Conservation (phyloP, 2,888 invertebrate species). For the Harpalus rubripes region DNA sequence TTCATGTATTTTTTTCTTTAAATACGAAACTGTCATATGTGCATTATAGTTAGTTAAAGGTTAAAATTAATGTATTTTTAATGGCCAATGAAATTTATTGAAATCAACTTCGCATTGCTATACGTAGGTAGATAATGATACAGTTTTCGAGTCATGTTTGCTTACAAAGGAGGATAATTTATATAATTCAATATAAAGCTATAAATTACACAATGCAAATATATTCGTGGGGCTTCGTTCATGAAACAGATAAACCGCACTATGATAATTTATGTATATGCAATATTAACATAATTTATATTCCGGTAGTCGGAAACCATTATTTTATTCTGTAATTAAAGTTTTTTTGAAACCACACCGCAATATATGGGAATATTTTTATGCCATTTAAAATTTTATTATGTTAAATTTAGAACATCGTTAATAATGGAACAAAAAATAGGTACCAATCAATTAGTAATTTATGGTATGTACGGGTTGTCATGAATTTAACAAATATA, state of each 20-base stretch:
- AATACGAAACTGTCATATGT: too few relatives aligned
- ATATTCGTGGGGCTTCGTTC: constrained; percentile 41
- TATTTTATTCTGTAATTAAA: constrained; percentile 38
- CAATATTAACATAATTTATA: constrained; percentile 58
- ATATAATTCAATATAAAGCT: constrained; percentile 57
- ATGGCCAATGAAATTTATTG: too few relatives aligned
- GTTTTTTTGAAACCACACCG: background rate
- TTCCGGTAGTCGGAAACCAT: constrained; percentile 25
- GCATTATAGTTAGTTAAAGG: too few relatives aligned
- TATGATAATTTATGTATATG: constrained; percentile 33
- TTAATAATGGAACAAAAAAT: background rate
- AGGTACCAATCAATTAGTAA: background rate
- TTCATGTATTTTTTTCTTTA: too few relatives aligned
- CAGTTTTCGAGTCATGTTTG: constrained; percentile 9
- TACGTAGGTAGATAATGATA: background rate
- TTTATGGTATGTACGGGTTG: background rate
- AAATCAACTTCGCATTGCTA: too few relatives aligned
- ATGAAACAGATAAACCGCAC: constrained; percentile 55
- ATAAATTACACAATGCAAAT: constrained; percentile 58
- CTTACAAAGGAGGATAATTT: constrained; percentile 56
- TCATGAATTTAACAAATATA: background rate
- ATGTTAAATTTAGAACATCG: background rate
- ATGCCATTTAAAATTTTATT: background rate
- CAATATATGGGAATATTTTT: too few relatives aligned
- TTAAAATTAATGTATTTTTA: too few relatives aligned